Conservation (phyloP, 2,888 invertebrate genomes). For the Podotricha telesiphe region DNA sequence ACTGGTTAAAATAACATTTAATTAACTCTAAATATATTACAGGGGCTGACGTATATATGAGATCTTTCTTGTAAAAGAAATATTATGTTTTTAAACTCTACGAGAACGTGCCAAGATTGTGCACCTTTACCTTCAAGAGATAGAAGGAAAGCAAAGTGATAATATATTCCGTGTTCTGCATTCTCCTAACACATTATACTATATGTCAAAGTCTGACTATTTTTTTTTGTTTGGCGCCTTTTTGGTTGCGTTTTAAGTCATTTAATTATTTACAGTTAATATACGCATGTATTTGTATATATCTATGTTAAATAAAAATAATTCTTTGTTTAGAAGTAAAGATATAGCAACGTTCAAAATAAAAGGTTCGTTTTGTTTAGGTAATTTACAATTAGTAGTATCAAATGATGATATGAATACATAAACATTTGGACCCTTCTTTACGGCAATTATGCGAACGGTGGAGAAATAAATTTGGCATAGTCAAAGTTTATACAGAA, state of each 20-base stretch:
- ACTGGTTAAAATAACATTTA: constrained; percentile 17
- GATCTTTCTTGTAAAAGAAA: constrained; percentile 14
- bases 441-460: neutral
- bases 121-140: neutral
- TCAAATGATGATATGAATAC: too few relatives aligned
- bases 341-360: too few relatives aligned
- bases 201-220: too few relatives aligned
- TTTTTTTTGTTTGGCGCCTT: too few relatives aligned
- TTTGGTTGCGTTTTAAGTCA: too few relatives aligned
- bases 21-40: constrained; percentile 13
- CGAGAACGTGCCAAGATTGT: constrained; percentile 19
- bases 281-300: too few relatives aligned
- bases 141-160: neutral
- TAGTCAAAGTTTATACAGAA: neutral
- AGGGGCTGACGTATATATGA: constrained; percentile 4
- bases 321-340: too few relatives aligned
- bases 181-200: neutral
- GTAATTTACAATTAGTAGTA: too few relatives aligned
- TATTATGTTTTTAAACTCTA: constrained; percentile 10
- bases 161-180: neutral
- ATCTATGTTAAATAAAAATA: too few relatives aligned
- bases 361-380: too few relatives aligned
- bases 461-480: neutral
- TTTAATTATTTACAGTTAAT: too few relatives aligned
- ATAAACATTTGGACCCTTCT: too few relatives aligned